phyloP scores from a whole-genome alignment of 2,888 invertebrate genomes.

The Orchestes rusci region DNA sequence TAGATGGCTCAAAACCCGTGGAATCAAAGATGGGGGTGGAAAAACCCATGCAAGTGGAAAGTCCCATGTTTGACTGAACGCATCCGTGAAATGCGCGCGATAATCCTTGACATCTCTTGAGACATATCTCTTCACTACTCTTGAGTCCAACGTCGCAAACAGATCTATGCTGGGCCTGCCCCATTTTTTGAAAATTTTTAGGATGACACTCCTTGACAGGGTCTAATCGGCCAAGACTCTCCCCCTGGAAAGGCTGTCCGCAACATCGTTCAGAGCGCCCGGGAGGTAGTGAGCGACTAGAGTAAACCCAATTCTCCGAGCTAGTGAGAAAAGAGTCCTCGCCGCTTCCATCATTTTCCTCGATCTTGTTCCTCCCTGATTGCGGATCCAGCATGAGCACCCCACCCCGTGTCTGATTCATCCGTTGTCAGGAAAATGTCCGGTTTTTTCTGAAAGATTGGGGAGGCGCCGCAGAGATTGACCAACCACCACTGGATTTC shows the following conservation, averaged over 20 bases:
- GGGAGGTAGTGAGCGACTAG: slow-evolving; percentile 19
- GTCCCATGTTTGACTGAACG: too few relatives aligned
- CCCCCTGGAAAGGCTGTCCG: slow-evolving; percentile 26
- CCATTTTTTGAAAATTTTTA: slow-evolving; percentile 21
- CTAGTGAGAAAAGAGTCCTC: neutral
- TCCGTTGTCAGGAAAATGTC: slow-evolving; percentile 11
- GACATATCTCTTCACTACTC: too few relatives aligned
- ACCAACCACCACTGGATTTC: neutral
- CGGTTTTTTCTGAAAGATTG: slow-evolving; percentile 12
- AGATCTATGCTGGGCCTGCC: too few relatives aligned
- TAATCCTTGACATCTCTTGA: too few relatives aligned
- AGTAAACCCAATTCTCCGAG: neutral
- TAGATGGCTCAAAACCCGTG: too few relatives aligned
- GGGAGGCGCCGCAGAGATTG: neutral
- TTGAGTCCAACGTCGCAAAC: too few relatives aligned
- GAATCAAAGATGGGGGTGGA: too few relatives aligned
- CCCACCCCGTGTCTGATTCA: slow-evolving; percentile 15
- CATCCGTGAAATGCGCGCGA: too few relatives aligned
- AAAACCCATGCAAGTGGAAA: too few relatives aligned
- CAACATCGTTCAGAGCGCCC: slow-evolving; percentile 24
- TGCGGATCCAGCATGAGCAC: slow-evolving; percentile 12
- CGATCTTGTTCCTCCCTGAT: slow-evolving; percentile 17
- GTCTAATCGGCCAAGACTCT: slow-evolving; percentile 26
- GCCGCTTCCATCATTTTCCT: neutral
- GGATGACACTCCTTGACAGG: slow-evolving; percentile 8